A percentile compares a stretch with the other conserved stretches of the same genome.
Conservation (phyloP, 2,113 vertebrate species). For the Macroglossus sobrinus region DNA sequence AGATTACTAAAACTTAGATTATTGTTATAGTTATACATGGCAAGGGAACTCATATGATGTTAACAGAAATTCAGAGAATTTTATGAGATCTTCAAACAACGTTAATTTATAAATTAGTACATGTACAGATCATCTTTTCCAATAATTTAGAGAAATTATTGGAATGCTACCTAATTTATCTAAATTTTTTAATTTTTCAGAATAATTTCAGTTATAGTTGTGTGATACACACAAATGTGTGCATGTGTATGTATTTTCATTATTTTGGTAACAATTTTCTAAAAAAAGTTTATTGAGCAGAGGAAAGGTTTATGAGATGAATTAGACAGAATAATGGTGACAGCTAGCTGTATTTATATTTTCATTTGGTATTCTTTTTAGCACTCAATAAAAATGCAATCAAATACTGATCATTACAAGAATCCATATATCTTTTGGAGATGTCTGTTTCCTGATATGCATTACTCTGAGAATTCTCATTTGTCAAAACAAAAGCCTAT, state of each 20-base stretch:
- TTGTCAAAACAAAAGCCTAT: slow-evolving; percentile 37
- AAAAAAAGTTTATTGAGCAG: slow-evolving; percentile 42
- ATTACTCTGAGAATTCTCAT: not conserved
- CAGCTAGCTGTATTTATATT: slow-evolving; percentile 56
- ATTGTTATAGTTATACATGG: slow-evolving; percentile 71
- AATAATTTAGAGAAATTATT: slow-evolving; percentile 38
- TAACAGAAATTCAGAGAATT: slow-evolving; percentile 76
- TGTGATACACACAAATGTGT: no score
- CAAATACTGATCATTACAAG: not conserved
- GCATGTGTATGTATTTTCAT: not conserved
- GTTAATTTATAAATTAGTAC: slow-evolving; percentile 49
- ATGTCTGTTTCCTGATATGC: slow-evolving; percentile 21
- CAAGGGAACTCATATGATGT: slow-evolving; percentile 71
- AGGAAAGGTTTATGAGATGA: slow-evolving; percentile 42
- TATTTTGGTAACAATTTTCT: not conserved
- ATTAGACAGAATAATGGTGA: slow-evolving; percentile 37
- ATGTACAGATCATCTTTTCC: slow-evolving; percentile 47
- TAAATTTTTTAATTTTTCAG: slow-evolving; percentile 31
- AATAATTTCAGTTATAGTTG: not conserved
- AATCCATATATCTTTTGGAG: slow-evolving; percentile 14
- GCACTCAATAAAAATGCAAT: slow-evolving; percentile 53
- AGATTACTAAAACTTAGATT: slow-evolving; percentile 71
- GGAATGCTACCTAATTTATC: slow-evolving; percentile 29
- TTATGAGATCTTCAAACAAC: slow-evolving; percentile 66
- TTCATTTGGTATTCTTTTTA: slow-evolving; percentile 58